Evolutionary conservation across 1,140 invertebrate genomes (phyloP).

Genomic region (Temnothorax longispinosus): DNA sequence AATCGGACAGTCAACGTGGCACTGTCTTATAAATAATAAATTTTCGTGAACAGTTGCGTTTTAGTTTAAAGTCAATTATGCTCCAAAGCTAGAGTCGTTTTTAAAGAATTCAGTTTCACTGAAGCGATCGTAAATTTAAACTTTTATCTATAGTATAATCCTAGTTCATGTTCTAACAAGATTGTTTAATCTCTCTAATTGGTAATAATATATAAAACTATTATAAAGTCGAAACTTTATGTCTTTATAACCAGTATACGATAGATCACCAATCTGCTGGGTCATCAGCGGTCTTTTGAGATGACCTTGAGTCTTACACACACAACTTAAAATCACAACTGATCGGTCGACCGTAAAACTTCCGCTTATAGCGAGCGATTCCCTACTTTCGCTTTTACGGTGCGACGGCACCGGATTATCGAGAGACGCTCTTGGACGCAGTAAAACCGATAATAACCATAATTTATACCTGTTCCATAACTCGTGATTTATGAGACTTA

Average conservation of each 20-base stretch:
- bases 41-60: not conserved
- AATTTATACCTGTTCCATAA: constrained; percentile 72
- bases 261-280: not conserved
- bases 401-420: constrained; percentile 68
- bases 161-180: not conserved
- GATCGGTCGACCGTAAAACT: constrained; percentile 76
- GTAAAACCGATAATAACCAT: constrained; percentile 72
- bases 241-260: constrained; percentile 29
- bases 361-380: constrained; percentile 75
- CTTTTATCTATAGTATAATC: not conserved
- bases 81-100: not conserved
- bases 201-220: constrained; percentile 48
- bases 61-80: not conserved
- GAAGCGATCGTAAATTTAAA: not conserved
- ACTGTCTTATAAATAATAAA: not conserved
- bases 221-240: constrained; percentile 24
- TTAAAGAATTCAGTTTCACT: not conserved
- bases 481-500: constrained; percentile 67
- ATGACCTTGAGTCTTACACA: constrained; percentile 55
- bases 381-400: constrained; percentile 77
- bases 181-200: not conserved
- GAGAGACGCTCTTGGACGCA: constrained; percentile 40
- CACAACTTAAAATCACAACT: constrained; percentile 26
- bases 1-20: not conserved
- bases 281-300: not conserved